Base-by-base conservation (phyloP, 2,113 vertebrate genomes). In the Perca schrenkii region DNA sequence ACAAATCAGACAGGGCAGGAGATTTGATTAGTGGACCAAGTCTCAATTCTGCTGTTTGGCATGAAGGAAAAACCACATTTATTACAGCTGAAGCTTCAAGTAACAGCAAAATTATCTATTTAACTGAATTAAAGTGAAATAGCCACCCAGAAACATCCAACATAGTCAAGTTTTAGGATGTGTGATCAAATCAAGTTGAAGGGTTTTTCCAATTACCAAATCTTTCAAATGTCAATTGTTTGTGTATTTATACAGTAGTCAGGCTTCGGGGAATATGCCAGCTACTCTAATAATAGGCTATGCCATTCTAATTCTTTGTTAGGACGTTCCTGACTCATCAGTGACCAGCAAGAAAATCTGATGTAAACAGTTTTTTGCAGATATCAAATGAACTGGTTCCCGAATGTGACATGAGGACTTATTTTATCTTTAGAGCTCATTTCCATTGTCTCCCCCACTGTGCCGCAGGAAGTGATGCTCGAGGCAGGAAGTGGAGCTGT, bases 401-500 rank as follows among this genome's bases (percentile, higher is more conserved):
- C 74, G 50, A 79, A 86, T 70, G 52, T 52, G 75, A 56, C 56
- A 66, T n/a, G 31, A 74, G 49, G 67, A 85, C 16, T 11, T 12
- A 50, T 70, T 34, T 79, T 13, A 72, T 64, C 47, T 25, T 21
- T 15, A 10, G 6, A 66, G n/a, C 49, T 67, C 16, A 4, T 82
- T 71, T 73, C 72, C 69, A 83, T 84, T 76, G 86, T 86, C n/a
- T 47, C 0, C 21, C 72, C 25, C 1, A 1, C n/a, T 4, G 3
- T 3, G 64, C 64, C 22, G 13, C 78, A 86, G 91, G 91, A 92
- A 84, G 80, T 72, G 84, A 89, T 70, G 84, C 71, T 3, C 8
- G 66, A 75, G 66, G 25, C 86, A 78, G 87, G 92, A 92, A 87
- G 81, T 63, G 74, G 56, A 92, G 76, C 60, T 80, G 86, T 83